Percentiles rank a stretch among this genome's conserved stretches.
Conservation (phyloP, 2,797 vertebrate species). For the Pachyuromys duprasi region DNA sequence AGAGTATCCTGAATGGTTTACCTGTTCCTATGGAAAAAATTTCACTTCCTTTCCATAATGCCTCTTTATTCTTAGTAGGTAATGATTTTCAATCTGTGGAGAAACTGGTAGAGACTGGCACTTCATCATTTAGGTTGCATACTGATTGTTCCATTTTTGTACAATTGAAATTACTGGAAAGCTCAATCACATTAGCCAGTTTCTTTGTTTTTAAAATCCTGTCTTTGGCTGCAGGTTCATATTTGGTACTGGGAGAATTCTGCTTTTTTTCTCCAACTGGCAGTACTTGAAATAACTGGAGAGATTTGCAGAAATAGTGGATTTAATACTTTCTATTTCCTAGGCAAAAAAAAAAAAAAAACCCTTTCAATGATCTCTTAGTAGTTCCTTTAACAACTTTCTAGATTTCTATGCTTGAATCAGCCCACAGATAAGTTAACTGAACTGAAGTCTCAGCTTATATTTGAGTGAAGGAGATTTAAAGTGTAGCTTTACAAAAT, state of each 20-base stretch:
- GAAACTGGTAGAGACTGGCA: background rate
- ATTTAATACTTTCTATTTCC: conserved; percentile 16
- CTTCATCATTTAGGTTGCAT: background rate
- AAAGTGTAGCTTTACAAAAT: background rate
- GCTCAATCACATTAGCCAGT: background rate
- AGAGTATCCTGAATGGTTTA: background rate
- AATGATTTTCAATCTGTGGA: background rate
- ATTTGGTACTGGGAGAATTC: background rate
- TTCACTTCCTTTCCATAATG: background rate
- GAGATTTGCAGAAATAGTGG: background rate
- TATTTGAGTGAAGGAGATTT: background rate
- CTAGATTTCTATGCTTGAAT: background rate
- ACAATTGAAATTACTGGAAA: background rate
- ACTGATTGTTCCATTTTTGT: background rate
- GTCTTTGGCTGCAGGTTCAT: background rate
- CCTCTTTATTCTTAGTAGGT: background rate
- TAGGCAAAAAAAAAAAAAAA: background rate
- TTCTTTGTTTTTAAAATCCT: conserved; percentile 3
- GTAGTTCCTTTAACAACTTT: background rate
- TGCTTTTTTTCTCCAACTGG: background rate
- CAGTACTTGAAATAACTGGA: background rate
- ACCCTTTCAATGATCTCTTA: background rate
- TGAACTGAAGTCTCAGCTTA: background rate
- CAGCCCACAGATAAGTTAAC: background rate
- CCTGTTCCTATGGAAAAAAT: background rate